phyloP scores from a whole-genome alignment of 2,888 invertebrate genomes.

The Dasypolia templi region DNA sequence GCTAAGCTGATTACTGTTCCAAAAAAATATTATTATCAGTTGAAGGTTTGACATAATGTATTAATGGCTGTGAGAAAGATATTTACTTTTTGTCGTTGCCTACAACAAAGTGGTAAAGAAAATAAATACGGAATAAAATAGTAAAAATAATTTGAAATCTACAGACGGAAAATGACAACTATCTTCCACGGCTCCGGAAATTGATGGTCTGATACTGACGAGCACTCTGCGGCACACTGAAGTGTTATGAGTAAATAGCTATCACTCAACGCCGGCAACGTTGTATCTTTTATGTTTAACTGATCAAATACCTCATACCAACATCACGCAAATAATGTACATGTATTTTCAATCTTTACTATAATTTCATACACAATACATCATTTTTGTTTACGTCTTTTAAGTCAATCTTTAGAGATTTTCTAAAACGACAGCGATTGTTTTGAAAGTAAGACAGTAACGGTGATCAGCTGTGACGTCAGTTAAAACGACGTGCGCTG shows the following conservation, averaged over 20 bases:
- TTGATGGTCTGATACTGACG: neutral
- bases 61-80: neutral
- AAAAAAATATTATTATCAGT: neutral
- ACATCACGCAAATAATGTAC: neutral
- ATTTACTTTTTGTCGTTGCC: neutral
- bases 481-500: neutral
- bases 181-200: neutral
- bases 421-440: neutral
- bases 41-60: neutral
- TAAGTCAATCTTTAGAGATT: neutral
- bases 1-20: conserved; percentile 1
- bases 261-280: conserved; percentile 1
- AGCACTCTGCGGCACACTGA: neutral
- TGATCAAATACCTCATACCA: neutral
- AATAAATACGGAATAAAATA: neutral
- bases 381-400: neutral
- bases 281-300: conserved; percentile 1
- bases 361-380: neutral
- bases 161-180: neutral
- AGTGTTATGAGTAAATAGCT: neutral
- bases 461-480: neutral
- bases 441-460: neutral
- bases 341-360: neutral
- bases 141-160: neutral
- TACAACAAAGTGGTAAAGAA: neutral